Evolutionary conservation across 2,797 vertebrate species (phyloP).

Genomic region (Heliangelus exortis): DNA sequence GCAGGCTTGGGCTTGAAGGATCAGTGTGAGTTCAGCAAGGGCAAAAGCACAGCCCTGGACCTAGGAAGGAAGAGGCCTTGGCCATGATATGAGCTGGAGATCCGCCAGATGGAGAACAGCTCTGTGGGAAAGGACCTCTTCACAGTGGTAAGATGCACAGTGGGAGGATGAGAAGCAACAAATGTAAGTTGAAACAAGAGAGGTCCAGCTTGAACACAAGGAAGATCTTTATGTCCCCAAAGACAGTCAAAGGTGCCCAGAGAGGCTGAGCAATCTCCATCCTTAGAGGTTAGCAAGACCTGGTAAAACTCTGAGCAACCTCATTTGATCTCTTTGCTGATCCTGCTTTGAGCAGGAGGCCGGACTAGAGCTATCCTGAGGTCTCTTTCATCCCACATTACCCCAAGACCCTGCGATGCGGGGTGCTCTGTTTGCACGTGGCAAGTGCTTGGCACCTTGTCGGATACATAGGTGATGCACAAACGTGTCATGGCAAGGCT

Average conservation of each 20-base stretch:
- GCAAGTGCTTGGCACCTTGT: fast-evolving
- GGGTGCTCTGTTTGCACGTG: not conserved
- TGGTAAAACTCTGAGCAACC: not conserved
- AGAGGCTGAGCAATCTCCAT: not conserved
- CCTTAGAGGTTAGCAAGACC: not conserved
- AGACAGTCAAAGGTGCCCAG: not conserved
- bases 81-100: not conserved
- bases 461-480: not conserved
- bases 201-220: not conserved
- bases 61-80: not conserved
- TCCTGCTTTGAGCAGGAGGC: not conserved
- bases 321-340: not conserved
- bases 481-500: fast-evolving
- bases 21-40: not conserved
- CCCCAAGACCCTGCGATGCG: fast-evolving
- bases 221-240: not conserved
- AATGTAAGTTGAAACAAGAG: not conserved
- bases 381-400: not conserved
- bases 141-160: not conserved
- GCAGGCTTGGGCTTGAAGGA: not conserved
- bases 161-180: not conserved
- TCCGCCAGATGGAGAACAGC: not conserved
- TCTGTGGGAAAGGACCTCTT: not conserved
- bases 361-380: not conserved
- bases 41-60: not conserved